Evolutionary conservation across 2,797 vertebrate genomes (phyloP), one percentile per base, ranked within the genome.

Genomic region (Megalops cyprinoides): DNA sequence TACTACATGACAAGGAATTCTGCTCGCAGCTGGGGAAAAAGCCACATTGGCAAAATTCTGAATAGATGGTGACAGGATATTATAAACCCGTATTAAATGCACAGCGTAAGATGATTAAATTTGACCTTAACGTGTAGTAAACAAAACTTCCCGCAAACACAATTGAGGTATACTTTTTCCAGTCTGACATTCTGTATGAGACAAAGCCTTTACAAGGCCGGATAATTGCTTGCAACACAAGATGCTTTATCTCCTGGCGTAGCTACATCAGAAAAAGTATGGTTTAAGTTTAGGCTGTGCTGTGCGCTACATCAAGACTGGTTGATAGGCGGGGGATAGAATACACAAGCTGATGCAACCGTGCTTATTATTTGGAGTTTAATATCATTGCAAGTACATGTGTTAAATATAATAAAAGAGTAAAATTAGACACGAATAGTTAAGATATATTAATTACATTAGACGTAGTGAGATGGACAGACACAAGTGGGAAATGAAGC

Each of bases 11-110:
- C 75, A 77, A 74, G 71, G 76, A 15, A 77, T 65, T n/a, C 15
- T 82, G 73, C 79, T 84, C 65, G 55, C 0, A 73, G 83, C 76
- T 58, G 78, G 81, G 77, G 74, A 73, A 78, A 67, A 71, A 71
- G 51, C 73, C 77, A 48, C 60, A 25, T 55, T 20, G 44, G 44
- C 79, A 60, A 51, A 39, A 48, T 82, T 82, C 74, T 82, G 42
- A 58, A 42, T 20, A 5, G 37, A 1, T 15, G 23, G 28, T n/a
- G 10, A 74, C 15, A 76, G 58, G 49, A 78, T 39, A 46, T 51
- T 25, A 42, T 53, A 12, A 46, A 71, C 49, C 23, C 34, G 3
- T 80, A 65, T 51, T 55, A 23, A 44, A 51, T 55, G 25, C 31
- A 56, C 25, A 53, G 14, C 4, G 53, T 69, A 42, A 71, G 18